A percentile compares a stretch with the other conserved stretches of the same genome.
Conservation (phyloP, 2,888 invertebrate species). For the Ormyrus pomaceus region DNA sequence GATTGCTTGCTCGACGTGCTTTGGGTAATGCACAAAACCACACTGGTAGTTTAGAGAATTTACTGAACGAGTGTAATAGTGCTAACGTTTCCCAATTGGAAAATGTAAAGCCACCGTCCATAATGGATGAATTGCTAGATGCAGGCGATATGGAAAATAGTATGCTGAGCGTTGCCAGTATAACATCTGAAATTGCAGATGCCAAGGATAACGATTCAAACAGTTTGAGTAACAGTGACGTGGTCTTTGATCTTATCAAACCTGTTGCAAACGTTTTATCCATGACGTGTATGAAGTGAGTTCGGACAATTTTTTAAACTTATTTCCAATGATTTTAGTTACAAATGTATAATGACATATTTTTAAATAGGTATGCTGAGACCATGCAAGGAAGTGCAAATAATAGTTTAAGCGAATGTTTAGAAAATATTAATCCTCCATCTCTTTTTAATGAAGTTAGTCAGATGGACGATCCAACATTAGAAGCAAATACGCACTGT, state of each 20-base stretch:
- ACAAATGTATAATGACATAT: constrained; percentile 3
- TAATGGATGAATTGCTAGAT: constrained; percentile 82
- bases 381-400: constrained; percentile 73
- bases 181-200: constrained; percentile 87
- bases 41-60: constrained; percentile 81
- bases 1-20: constrained; percentile 84
- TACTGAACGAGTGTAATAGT: constrained; percentile 78
- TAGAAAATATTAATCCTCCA: constrained; percentile 85
- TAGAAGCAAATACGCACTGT: constrained; percentile 74
- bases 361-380: constrained; percentile 64
- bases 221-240: constrained; percentile 71
- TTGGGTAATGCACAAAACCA: constrained; percentile 78
- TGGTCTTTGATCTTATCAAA: constrained; percentile 79
- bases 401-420: constrained; percentile 78
- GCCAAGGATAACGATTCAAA: constrained; percentile 75
- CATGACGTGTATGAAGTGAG: constrained; percentile 70
- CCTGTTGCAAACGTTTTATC: constrained; percentile 77
- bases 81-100: constrained; percentile 84
- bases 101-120: constrained; percentile 89
- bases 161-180: constrained; percentile 90
- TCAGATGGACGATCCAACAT: constrained; percentile 77
- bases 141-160: constrained; percentile 85
- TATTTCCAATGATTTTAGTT: neutral
- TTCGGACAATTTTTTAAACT: neutral
- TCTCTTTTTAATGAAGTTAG: constrained; percentile 85